Conservation (phyloP, 2,888 invertebrate genomes). For the Notodonta ziczac region DNA sequence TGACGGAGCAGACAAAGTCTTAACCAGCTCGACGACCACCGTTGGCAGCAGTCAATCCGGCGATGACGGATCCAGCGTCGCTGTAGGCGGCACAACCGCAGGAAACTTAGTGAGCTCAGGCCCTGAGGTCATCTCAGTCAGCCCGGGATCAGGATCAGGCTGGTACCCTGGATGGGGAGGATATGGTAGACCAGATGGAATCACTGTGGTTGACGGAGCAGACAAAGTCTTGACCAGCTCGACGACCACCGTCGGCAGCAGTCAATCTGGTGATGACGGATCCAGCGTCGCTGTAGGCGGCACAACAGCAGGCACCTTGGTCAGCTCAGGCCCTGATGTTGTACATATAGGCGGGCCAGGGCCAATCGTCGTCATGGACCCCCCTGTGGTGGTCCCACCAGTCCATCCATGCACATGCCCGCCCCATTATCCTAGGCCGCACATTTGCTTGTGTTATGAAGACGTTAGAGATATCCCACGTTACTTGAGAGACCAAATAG, state of each 20-base stretch:
- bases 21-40: neutral
- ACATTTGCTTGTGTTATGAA: constrained; percentile 1
- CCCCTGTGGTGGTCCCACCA: neutral
- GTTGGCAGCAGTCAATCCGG: neutral
- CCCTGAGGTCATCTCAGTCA: neutral
- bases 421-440: neutral
- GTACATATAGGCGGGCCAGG: no score
- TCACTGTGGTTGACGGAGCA: neutral
- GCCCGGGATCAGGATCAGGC: neutral
- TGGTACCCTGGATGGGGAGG: neutral
- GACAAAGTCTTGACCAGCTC: neutral
- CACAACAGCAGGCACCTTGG: neutral
- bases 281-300: neutral
- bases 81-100: neutral
- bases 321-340: neutral
- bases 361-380: neutral
- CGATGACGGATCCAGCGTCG: neutral
- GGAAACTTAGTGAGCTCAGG: neutral
- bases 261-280: neutral
- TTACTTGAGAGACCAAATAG: neutral
- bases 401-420: neutral
- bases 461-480: neutral
- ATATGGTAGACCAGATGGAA: neutral
- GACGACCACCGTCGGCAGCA: constrained; percentile 1
- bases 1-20: neutral